Conservation (phyloP, 2,888 invertebrate species). For the Troilus luridus region DNA sequence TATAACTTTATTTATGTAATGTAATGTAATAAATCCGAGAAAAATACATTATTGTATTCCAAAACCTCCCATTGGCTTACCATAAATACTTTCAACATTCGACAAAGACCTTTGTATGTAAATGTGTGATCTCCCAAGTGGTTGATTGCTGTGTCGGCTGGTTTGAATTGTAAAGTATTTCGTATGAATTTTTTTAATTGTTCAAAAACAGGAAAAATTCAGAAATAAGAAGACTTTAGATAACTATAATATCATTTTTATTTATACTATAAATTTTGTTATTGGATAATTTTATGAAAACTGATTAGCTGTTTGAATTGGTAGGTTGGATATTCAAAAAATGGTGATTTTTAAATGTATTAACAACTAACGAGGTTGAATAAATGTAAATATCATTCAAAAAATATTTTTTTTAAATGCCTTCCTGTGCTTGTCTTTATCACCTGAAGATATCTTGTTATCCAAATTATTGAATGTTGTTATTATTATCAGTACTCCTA, state of each 20-base stretch:
- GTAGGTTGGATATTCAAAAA: too few relatives aligned
- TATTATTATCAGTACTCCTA: too few relatives aligned
- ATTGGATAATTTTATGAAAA: too few relatives aligned
- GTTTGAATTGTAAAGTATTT: constrained; percentile 18
- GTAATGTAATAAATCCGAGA: not conserved
- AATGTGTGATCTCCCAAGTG: not conserved
- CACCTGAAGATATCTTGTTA: too few relatives aligned
- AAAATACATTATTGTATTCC: not conserved
- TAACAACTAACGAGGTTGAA: too few relatives aligned
- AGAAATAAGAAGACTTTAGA: not conserved
- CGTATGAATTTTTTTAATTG: not conserved
- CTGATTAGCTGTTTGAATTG: too few relatives aligned
- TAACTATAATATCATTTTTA: not conserved
- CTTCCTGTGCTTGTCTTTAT: too few relatives aligned
- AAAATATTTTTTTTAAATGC: too few relatives aligned
- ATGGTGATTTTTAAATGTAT: too few relatives aligned
- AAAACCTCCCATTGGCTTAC: not conserved
- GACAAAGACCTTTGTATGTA: constrained; percentile 20
- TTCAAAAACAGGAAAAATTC: not conserved
- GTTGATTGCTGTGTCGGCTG: not conserved
- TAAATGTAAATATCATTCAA: too few relatives aligned
- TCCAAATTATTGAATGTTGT: too few relatives aligned
- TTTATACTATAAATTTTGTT: not conserved
- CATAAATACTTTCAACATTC: not conserved
- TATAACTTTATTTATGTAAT: not conserved